A percentile compares a stretch with the other conserved stretches of the same genome.
These are phyloP conservation scores for Cryptosula pallasiana DNA, from an alignment of 2,888 invertebrate genomes.

Conservation along the genomic window DNA sequence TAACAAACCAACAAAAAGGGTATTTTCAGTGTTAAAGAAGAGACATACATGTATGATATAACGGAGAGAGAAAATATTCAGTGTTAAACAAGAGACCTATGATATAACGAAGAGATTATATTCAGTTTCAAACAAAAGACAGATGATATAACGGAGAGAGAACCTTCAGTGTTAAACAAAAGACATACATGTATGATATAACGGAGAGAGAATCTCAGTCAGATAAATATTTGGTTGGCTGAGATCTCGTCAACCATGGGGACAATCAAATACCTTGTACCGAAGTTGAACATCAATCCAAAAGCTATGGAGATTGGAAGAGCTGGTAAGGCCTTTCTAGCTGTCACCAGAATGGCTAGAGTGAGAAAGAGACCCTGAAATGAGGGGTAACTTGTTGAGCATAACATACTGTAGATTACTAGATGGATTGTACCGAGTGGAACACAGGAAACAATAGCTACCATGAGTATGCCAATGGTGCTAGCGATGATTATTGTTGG, in stretches of 20 bases:
- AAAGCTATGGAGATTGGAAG: conserved; percentile 93
- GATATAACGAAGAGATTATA: no score
- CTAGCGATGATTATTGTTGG: conserved; percentile 97
- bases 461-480: conserved; percentile 91
- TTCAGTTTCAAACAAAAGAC: neutral
- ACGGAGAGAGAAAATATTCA: no score
- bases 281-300: conserved; percentile 90
- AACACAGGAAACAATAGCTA: conserved; percentile 56
- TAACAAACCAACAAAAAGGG: no score
- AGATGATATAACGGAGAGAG: neutral
- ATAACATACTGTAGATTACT: no score
- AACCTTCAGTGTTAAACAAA: neutral
- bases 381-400: no score
- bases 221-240: conserved; percentile 25
- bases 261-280: conserved; percentile 80
- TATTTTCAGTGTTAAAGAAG: no score
- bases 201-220: neutral
- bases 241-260: conserved; percentile 62
- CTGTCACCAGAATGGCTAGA: conserved; percentile 80
- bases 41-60: no score
- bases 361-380: conserved; percentile 85
- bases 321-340: conserved; percentile 90
- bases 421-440: no score
- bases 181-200: no score
- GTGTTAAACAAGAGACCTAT: no score